These are phyloP conservation scores for Agelas oroides DNA, from an alignment of 37 sponge, comb jelly and placozoan species.

Conservation along the genomic window DNA sequence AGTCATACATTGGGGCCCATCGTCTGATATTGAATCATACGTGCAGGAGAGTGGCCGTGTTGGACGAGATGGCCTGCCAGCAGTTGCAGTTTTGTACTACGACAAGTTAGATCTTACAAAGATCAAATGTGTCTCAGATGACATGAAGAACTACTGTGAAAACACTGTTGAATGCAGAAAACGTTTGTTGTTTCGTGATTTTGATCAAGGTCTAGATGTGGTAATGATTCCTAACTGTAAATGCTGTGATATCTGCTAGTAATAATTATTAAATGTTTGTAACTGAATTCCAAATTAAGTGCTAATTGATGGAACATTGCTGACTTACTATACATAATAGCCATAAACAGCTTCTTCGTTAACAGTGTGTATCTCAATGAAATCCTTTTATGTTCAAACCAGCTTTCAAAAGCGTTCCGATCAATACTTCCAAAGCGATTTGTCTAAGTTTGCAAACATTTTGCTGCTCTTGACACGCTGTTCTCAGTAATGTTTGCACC, in stretches of 20 bases:
- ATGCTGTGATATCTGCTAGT: too few relatives aligned
- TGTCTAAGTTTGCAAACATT: conserved; percentile 13
- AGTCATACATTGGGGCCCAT: conserved; percentile 43
- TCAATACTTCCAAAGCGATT: too few relatives aligned
- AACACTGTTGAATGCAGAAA: conserved; percentile 16
- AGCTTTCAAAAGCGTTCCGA: too few relatives aligned
- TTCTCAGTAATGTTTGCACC: conserved; percentile 6
- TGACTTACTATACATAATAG: too few relatives aligned
- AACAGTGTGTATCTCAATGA: too few relatives aligned
- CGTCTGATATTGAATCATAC: conserved; percentile 39
- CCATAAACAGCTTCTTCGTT: too few relatives aligned
- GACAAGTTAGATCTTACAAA: neutral
- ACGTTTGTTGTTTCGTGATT: conserved; percentile 13
- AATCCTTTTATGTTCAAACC: too few relatives aligned
- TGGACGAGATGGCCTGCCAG: conserved; percentile 31
- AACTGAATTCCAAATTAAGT: too few relatives aligned
- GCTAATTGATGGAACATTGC: too few relatives aligned
- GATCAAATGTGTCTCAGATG: neutral
- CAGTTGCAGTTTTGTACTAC: conserved; percentile 7
- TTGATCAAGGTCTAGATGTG: neutral
- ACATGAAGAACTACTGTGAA: conserved; percentile 3
- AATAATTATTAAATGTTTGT: too few relatives aligned
- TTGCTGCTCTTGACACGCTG: neutral
- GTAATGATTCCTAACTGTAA: neutral
- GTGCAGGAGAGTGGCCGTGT: conserved; percentile 41